Percentiles rank a stretch among this genome's conserved stretches.
Conservation (phyloP, 2,888 invertebrate genomes). For the Lasioglossum vierecki region DNA sequence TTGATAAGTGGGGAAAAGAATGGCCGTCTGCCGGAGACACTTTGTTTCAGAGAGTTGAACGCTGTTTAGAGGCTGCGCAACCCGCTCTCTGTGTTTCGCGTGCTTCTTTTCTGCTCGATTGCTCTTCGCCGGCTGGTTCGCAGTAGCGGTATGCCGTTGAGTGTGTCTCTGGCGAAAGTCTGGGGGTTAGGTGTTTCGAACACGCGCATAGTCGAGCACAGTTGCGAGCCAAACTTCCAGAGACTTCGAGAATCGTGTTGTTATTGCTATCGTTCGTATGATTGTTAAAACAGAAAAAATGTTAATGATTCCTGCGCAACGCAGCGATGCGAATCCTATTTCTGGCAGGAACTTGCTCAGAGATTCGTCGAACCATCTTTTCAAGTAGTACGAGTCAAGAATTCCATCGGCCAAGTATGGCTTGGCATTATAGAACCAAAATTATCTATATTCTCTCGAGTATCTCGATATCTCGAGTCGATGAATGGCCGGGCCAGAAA, state of each 20-base stretch:
- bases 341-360: too few species aligned
- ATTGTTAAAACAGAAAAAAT: too few species aligned
- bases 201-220: background rate
- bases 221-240: background rate
- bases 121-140: background rate
- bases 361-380: too few species aligned
- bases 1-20: background rate
- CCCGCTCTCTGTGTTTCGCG: background rate
- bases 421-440: too few species aligned
- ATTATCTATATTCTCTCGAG: too few species aligned
- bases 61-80: background rate
- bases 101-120: background rate
- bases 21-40: background rate
- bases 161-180: background rate
- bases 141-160: background rate
- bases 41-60: background rate
- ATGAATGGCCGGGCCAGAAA: background rate
- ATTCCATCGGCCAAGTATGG: too few species aligned
- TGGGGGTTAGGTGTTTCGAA: background rate
- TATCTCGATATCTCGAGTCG: background rate
- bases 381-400: too few species aligned
- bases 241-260: background rate
- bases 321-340: too few species aligned
- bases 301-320: too few species aligned
- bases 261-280: too few species aligned